Evolutionary conservation across 2,888 invertebrate genomes (phyloP), one percentile per base, ranked within the genome.

Genomic region (Dysmachus trigonus): DNA sequence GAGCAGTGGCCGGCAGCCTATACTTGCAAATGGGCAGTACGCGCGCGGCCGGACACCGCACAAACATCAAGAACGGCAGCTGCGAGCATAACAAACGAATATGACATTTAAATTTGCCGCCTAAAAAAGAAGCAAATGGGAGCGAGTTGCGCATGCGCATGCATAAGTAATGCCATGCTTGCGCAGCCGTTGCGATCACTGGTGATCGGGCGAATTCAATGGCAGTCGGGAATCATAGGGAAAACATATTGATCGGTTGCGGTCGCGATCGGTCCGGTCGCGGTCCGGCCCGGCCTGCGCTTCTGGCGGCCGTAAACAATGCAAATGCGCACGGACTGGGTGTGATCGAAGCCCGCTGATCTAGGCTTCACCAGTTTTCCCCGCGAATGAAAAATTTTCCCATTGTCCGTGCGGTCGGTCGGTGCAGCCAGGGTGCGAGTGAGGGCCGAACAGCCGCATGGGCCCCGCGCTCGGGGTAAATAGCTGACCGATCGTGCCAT

Each of bases 31-130:
- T 22, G 76, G 35, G 10, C 76, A 76, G n/a, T 41, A n/a, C 18
- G 33, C 33, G 74, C 18, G 33, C 79, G 77, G 30, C 27, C 38
- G 77, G 22, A 77, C 77, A 77, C 15, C 76, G 76, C 47, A 30
- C 77, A 77, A 41, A 77, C 77, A 77, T 77, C 30, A 53, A 81
- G 47, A 22, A 81, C 53, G 81, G 81, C 81, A 81, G 81, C 81
- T 62, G 81, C n/a, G 31, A 62, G 62, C 81, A 53, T 33, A 62
- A 53, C 81, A 53, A 53, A 81, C 53, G 47, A 81, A 81, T 81
- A 81, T 81, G 81, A 81, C 81, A 81, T 81, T 81, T 81, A 81
- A 81, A 81, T 81, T 81, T 81, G 81, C 81, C 81, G 81, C 15
- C 30, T 81, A 62, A 81, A 62, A 81, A 81, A 81, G 30, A 10